These are phyloP conservation scores for Lepisosteus osseus DNA, from an alignment of 2,113 vertebrate genomes.

Conservation along the genomic window DNA sequence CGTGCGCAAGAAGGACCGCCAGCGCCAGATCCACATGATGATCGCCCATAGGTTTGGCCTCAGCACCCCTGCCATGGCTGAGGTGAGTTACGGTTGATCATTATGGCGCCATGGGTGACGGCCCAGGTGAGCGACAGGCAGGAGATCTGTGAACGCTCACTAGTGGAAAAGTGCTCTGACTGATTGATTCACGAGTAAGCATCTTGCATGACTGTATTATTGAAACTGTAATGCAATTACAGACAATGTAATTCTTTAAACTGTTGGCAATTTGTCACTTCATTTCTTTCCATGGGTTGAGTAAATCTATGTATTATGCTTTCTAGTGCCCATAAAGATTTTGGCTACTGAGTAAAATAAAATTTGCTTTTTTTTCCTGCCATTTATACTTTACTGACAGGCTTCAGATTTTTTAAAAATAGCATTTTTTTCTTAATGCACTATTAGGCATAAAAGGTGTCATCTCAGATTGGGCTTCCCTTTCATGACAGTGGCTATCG, in stretches of 20 bases:
- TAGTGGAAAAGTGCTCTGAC: background rate
- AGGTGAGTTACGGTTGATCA: constrained; percentile 53
- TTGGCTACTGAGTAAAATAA: background rate
- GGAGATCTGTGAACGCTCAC: background rate
- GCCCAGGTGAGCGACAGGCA: no score
- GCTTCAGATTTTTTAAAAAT: no score
- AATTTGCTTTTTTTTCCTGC: background rate
- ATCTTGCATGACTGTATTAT: no score
- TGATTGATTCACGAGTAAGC: background rate
- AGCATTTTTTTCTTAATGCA: no score
- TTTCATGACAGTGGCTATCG: no score
- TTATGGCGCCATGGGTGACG: no score
- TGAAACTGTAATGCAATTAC: background rate
- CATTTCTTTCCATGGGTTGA: no score
- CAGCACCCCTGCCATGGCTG: constrained; percentile 60
- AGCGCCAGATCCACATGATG: constrained; percentile 79
- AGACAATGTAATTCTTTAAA: no score
- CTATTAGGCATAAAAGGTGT: no score
- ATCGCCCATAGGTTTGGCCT: constrained; percentile 73
- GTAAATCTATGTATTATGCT: no score
- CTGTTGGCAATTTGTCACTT: no score
- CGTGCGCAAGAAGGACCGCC: constrained; percentile 71
- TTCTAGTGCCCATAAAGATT: background rate
- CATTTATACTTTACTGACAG: background rate
- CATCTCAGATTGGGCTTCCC: no score